These are phyloP conservation scores for Epinotia demarniana DNA, from an alignment of 2,888 invertebrate genomes.

Conservation along the genomic window DNA sequence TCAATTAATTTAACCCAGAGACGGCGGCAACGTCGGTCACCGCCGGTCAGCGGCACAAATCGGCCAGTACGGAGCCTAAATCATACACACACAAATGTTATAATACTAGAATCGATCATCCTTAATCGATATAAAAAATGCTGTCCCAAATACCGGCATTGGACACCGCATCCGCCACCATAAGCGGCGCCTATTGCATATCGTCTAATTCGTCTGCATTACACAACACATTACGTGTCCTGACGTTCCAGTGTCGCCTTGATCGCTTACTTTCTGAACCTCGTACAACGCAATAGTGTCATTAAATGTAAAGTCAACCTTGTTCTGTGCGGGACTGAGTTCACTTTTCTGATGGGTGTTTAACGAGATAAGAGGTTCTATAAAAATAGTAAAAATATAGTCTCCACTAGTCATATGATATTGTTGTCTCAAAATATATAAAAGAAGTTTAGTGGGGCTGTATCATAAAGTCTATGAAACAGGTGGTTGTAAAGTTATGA, in stretches of 20 bases:
- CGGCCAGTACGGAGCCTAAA: conserved; percentile 12
- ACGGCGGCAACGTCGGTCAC: conserved; percentile 16
- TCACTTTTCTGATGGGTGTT: not conserved
- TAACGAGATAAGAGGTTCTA: not conserved
- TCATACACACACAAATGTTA: conserved; percentile 7
- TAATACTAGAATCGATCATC: conserved; percentile 28
- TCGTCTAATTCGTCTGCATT: conserved; percentile 36
- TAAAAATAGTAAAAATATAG: not conserved
- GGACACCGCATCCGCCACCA: conserved; percentile 40
- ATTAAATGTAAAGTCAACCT: not conserved
- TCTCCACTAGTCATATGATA: not conserved
- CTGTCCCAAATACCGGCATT: conserved; percentile 34
- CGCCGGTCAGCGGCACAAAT: conserved; percentile 10
- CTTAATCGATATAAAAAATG: conserved; percentile 22
- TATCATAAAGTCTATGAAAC: not conserved
- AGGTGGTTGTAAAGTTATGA: not conserved
- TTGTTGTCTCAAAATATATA: not conserved
- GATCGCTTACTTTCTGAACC: not conserved
- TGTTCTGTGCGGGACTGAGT: not conserved
- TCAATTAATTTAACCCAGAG: not conserved
- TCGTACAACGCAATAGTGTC: not conserved
- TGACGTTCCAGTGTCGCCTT: conserved; percentile 13
- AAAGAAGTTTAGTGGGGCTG: not conserved
- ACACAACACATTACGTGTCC: conserved; percentile 44
- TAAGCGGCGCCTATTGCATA: conserved; percentile 39